Base-by-base conservation (phyloP, 2,888 invertebrate genomes). In the Orchesellides sinensis region DNA sequence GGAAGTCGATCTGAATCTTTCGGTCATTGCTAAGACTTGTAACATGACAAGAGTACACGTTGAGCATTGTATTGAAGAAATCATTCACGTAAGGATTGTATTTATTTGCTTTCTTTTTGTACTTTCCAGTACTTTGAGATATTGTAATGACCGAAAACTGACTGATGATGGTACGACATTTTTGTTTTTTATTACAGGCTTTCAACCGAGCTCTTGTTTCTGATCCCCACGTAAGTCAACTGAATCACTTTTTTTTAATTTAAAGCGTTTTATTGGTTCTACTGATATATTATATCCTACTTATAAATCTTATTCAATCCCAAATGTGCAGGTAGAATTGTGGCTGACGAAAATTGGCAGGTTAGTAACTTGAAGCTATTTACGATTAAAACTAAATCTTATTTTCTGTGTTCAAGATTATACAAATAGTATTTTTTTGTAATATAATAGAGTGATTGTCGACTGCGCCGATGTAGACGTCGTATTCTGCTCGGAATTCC, bases 21-120 rank as follows among this genome's bases (percentile, higher is more conserved):
- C 85, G 0, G 68, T 61, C 8, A 83, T 87, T 63, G 84, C 87
- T 2, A 27, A 61, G 21, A 66, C 47, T 32, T 75, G 83, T 19
- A 49, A 81, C 10, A 49, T 87, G 56, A 82, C 81, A 4, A 59
- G 86, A n/a, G 79, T 75, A 45, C 63, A 68, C 21, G 87, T 87
- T 2, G 86, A 87, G 47, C 69, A 65, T 49, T 87, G 86, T 56
- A 70, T 86, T 21, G 80, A 85, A 17, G 87, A 87, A 84, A 84
- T 87, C 25, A 66, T 86, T 74, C 83, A 84, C 72, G 87, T 86
- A 78, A 52, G 49, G n/a, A n/a, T n/a, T n/a, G n/a, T n/a, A n/a
- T n/a, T n/a, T n/a, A n/a, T n/a, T n/a, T n/a, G 32, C 32, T 45
- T n/a, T 12, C 10, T 66, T n/a, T n/a, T n/a, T n/a, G n/a, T n/a